Base-by-base conservation (phyloP, 2,888 invertebrate species). In the Leptothorax acervorum region DNA sequence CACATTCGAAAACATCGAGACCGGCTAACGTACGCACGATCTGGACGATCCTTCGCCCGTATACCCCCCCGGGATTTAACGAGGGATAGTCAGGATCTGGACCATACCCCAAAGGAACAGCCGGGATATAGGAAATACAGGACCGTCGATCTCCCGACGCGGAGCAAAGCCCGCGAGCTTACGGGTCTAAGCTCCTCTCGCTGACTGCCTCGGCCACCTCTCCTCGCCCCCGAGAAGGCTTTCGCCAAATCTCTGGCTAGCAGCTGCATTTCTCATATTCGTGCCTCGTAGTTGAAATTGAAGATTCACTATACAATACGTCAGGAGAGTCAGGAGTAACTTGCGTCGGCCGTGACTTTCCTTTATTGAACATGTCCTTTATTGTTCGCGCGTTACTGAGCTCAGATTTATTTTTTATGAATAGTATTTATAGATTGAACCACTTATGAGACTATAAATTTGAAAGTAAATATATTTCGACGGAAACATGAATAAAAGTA, bases 101-200 rank as follows among this genome's bases (percentile, higher is more conserved):
- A 89, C 88, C 86, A 86, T 88, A 89, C 86, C 86, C 83, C 82
- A 84, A 84, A 87, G 89, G 87, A 88, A 85, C 82, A 83, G 63
- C 82, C 84, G 83, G 90, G 89, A 90, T 91, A 91, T 89, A 92
- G 90, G 89, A 92, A 92, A 93, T 92, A 93, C 91, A 91, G 89
- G 85, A 89, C 86, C 92, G 92, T 92, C 92, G 93, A 93, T 93
- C 93, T 94, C 92, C 90, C 90, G 85, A 86, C 87, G 91, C 88
- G 86, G 86, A 90, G 91, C 88, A 93, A 93, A 93, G 92, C 93
- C 90, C 87, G 87, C 91, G 87, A 92, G 93, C 93, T 93, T 93
- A 93, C 91, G 88, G 75, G 74, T 90, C 90, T 93, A 93, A 94
- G 93, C 93, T 92, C 87, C 92, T 91, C 90, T 89, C 91, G 82